Evolutionary conservation across 2,888 invertebrate genomes (phyloP), one percentile per base, ranked within the genome.

Genomic region (Cistogaster globosa): DNA sequence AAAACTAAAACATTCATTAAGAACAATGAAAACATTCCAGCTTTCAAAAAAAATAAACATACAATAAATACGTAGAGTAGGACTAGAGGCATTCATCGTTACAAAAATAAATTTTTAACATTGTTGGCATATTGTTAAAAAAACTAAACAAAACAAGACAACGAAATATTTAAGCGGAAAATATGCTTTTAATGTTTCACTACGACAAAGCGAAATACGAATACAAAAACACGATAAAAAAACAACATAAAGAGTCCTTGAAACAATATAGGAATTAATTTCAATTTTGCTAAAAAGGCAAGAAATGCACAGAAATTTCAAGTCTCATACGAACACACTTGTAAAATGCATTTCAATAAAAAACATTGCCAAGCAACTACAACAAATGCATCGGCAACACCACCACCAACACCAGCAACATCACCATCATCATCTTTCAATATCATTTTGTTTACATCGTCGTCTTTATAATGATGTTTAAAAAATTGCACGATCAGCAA

Each of bases 401-500:
- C 26, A 9, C 22, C 14, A 36, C 9, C 8, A 26, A 2, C 62
- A 75, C n/a, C 51, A 53, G 20, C 51, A 48, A 20, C 20, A 78
- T 55, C 45, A 79, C 12, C 58, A 58, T 26, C n/a, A 57, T 22
- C 36, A 45, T 38, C 45, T 32, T 18, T 53, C 7, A 42, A 9
- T n/a, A 60, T 45, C 53, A 68, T 58, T 57, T 71, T 36, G 53
- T 78, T 53, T 53, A 42, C 62, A 58, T 36, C 58, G 58, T 57
- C 71, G 38, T 36, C 74, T 69, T 55, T 53, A 57, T 55, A 32
- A 67, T 74, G 58, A 77, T 67, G 76, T 11, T 62, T 58, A 74
- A 20, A 86, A 85, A 87, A 78, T 51, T 87, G 87, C 87, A 83
- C 79, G 85, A 88, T 88, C 87, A 87, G 83, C 87, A 86, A 87